These are phyloP conservation scores for Cisticola juncidis DNA, from an alignment of 2,113 vertebrate genomes.

Conservation along the genomic window DNA sequence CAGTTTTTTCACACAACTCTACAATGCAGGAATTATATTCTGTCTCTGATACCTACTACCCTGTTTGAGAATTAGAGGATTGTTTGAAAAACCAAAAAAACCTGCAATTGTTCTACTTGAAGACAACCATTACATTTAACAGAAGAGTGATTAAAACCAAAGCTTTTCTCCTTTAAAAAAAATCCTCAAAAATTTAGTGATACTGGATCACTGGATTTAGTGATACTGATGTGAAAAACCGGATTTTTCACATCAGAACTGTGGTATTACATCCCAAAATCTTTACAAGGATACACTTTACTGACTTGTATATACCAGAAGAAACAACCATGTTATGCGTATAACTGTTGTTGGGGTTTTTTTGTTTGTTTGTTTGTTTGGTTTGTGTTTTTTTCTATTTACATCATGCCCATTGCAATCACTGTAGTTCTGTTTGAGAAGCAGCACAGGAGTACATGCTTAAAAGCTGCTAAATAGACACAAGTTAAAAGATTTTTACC, in stretches of 20 bases:
- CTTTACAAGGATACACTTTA: neutral
- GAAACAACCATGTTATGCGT: neutral
- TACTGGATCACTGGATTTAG: too few relatives aligned
- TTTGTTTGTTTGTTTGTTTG: neutral
- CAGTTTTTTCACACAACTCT: neutral
- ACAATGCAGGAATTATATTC: neutral
- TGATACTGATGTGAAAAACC: too few relatives aligned
- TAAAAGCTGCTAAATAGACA: neutral
- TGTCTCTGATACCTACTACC: neutral
- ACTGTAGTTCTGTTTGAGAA: neutral
- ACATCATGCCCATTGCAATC: neutral
- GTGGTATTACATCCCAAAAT: neutral
- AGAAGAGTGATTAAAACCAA: neutral
- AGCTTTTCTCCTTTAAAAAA: neutral
- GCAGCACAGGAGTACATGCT: neutral
- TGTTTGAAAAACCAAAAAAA: neutral
- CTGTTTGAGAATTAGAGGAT: neutral
- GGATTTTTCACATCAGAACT: neutral
- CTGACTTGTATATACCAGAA: neutral
- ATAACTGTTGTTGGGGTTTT: fast-evolving
- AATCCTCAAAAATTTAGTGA: neutral
- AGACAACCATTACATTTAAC: neutral
- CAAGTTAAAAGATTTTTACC: neutral
- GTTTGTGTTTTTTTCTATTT: neutral
- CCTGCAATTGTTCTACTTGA: neutral